Base-by-base conservation (phyloP, 1,140 invertebrate species). In the Meloidogyne exigua region DNA sequence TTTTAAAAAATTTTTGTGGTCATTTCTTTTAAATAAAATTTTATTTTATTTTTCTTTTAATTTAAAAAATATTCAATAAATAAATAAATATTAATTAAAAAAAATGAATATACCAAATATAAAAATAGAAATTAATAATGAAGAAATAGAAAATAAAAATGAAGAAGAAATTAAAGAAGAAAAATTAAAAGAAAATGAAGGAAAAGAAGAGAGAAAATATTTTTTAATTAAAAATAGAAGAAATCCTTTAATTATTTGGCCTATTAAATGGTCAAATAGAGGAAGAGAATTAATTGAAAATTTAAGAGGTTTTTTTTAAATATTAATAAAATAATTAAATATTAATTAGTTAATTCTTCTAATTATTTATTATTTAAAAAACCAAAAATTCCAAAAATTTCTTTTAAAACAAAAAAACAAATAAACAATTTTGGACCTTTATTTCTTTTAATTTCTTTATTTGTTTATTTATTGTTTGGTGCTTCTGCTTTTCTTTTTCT, bases 401-500 rank as follows among this genome's bases (percentile, higher is more conserved):
- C 74, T 2, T 28, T 57, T n/a, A 72, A 39, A 23, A 28, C 76
- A 12, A 28, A 77, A 28, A 62, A 65, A 39, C 76, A 68, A 36
- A 77, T 77, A n/a, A 28, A 69, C 5, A 62, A 64, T 21, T 25
- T 79, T 21, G 78, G 65, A n/a, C 78, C 78, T 18, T 25, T 77
- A 15, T 26, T 79, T 39, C 62, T 79, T 28, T 28, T 79, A 12
- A 21, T 77, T 42, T 63, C 69, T 26, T 36, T 80, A n/a, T 36
- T 81, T 11, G 80, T 80, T 63, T 80, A 80, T 65, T 66, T 80
- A 39, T 18, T 80, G 21, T n/a, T 80, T 36, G 79, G 79, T 44
- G 80, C 79, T 9, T 78, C 79, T 23, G 81, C 79, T 0, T 82
- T 80, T 39, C 68, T 80, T 11, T 68, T 79, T 21, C 72, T 80